Conservation (phyloP, 2,113 vertebrate genomes). For the Rhodinocichla rosea region DNA sequence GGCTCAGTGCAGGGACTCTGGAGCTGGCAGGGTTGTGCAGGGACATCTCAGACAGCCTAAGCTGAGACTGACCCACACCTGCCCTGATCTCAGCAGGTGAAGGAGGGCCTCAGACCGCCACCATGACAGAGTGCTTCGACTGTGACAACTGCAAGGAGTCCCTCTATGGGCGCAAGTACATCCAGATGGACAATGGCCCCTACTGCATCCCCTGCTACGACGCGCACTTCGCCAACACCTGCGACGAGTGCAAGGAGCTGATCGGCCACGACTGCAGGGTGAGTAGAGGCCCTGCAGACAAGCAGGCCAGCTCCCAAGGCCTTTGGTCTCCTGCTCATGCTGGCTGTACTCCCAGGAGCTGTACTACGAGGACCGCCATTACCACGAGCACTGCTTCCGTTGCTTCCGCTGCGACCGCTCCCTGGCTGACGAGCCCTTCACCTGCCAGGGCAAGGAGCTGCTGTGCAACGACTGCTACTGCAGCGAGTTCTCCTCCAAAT, state of each 20-base stretch:
- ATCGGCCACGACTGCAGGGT: slow-evolving; percentile 96
- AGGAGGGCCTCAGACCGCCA: slow-evolving; percentile 41
- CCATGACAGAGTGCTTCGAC: slow-evolving; percentile 94
- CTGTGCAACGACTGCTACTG: slow-evolving; percentile 98
- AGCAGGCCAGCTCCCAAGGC: background rate
- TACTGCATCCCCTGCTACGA: slow-evolving; percentile 99
- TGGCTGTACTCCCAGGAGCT: slow-evolving; percentile 78
- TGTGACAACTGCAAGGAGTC: slow-evolving; percentile 97
- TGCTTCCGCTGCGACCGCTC: slow-evolving; percentile 96
- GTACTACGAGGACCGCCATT: slow-evolving; percentile 95
- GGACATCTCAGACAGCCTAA: accelerated
- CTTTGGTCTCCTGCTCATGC: background rate
- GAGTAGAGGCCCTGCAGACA: background rate
- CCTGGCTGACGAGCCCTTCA: slow-evolving; percentile 93
- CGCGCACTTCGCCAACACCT: slow-evolving; percentile 94
- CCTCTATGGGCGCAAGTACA: slow-evolving; percentile 96
- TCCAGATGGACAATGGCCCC: slow-evolving; percentile 89
- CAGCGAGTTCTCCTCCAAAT: slow-evolving; percentile 96
- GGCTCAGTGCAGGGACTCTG: background rate
- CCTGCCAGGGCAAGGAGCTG: slow-evolving; percentile 90
- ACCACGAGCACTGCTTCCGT: slow-evolving; percentile 96
- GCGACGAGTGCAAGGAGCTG: slow-evolving; percentile 95
- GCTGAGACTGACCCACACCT: background rate
- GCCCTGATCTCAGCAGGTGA: background rate
- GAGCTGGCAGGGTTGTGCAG: background rate